These are phyloP conservation scores for Hermaeophaga mercurialis DNA, from an alignment of 2,888 invertebrate species.

Conservation along the genomic window DNA sequence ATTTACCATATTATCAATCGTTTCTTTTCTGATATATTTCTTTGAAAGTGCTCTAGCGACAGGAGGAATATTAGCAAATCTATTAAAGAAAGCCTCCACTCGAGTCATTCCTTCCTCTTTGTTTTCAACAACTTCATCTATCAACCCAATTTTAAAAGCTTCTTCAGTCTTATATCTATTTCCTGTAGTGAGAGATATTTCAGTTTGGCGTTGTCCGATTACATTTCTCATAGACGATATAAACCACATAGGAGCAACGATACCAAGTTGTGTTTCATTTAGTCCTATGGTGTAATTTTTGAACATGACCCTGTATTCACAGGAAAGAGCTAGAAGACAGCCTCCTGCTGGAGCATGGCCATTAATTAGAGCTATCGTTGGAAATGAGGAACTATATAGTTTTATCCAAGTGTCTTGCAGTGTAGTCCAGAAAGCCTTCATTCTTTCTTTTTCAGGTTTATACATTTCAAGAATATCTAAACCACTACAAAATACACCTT, in stretches of 20 bases:
- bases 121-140: conserved; percentile 74
- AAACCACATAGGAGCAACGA: conserved; percentile 79
- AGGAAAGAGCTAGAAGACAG: conserved; percentile 76
- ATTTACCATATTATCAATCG: conserved; percentile 53
- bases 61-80: conserved; percentile 70
- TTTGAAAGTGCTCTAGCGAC: conserved; percentile 66
- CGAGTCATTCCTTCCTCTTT: conserved; percentile 71
- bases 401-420: conserved; percentile 83
- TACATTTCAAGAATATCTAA: conserved; percentile 89
- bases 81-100: conserved; percentile 68
- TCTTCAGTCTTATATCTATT: conserved; percentile 76
- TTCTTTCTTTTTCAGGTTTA: conserved; percentile 72
- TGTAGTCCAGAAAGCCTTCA: conserved; percentile 74
- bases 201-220: conserved; percentile 71
- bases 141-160: conserved; percentile 74
- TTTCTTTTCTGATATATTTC: conserved; percentile 59
- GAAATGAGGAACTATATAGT: conserved; percentile 72
- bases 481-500: conserved; percentile 72
- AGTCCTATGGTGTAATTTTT: conserved; percentile 82
- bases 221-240: conserved; percentile 67
- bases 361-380: conserved; percentile 84
- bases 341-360: conserved; percentile 86
- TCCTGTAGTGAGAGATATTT: conserved; percentile 76
- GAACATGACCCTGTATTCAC: conserved; percentile 87
- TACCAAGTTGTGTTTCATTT: conserved; percentile 85